A percentile compares a stretch with the other conserved stretches of the same genome.
Evolutionary conservation across 2,888 invertebrate genomes (phyloP).

Genomic region (Horisme vitalbata): DNA sequence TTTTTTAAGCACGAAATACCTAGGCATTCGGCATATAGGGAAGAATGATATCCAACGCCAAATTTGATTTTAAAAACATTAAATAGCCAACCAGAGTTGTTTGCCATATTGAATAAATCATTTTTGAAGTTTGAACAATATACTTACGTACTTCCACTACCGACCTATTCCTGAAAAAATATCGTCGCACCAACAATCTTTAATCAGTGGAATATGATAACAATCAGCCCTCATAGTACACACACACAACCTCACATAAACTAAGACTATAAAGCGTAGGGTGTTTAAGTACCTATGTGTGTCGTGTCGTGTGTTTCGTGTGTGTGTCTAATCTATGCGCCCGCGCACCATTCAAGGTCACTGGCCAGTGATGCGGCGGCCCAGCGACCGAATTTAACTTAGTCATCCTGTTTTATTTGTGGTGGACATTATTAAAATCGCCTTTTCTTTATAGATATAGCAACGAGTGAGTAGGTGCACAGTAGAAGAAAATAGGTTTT

Average conservation of each 20-base stretch:
- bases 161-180: no score
- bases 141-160: no score
- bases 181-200: slow-evolving; percentile 17
- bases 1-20: no score
- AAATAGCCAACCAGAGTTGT: no score
- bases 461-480: no score
- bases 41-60: no score
- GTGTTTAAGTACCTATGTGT: slow-evolving; percentile 38
- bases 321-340: slow-evolving; percentile 66
- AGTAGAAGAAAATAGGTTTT: no score
- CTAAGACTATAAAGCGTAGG: slow-evolving; percentile 33
- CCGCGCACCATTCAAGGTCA: slow-evolving; percentile 69
- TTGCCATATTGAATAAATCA: no score
- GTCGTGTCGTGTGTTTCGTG: no score
- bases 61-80: no score
- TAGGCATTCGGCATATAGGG: no score
- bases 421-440: slow-evolving; percentile 1
- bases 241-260: slow-evolving; percentile 38
- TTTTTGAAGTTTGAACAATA: neutral
- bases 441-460: no score
- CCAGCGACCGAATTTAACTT: slow-evolving; percentile 64
- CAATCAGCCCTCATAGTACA: slow-evolving; percentile 41
- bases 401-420: slow-evolving; percentile 48
- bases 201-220: slow-evolving; percentile 32
- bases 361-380: slow-evolving; percentile 64